Percentiles rank a stretch among this genome's conserved stretches.
Evolutionary conservation across 2,113 vertebrate species (phyloP).

Genomic region (Grammomys dolichurus): DNA sequence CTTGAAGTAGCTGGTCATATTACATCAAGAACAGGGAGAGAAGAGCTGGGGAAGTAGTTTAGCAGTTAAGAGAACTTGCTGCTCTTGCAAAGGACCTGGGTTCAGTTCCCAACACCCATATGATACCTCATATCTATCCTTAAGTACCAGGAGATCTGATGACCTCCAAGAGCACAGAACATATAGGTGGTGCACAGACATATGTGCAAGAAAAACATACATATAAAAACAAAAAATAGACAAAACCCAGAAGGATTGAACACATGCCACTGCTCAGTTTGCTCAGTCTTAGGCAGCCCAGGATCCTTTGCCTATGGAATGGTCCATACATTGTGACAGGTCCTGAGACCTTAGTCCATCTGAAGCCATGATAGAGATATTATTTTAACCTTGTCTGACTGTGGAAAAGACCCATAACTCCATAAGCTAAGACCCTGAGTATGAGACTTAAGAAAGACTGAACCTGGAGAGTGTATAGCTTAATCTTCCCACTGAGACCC

Average conservation of each 20-base stretch:
- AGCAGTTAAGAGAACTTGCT: not conserved
- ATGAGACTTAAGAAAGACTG: not conserved
- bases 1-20: conserved; percentile 1
- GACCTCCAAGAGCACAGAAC: not conserved
- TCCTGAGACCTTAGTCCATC: not conserved
- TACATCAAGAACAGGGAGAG: not conserved
- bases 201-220: not conserved
- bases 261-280: not conserved
- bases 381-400: not conserved
- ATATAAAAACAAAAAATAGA: not conserved
- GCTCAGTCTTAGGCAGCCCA: not conserved
- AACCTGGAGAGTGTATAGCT: not conserved
- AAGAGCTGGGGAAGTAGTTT: not conserved
- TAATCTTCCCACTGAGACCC: not conserved
- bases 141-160: not conserved
- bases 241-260: not conserved
- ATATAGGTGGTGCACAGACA: not conserved
- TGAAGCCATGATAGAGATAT: not conserved
- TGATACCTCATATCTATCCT: not conserved
- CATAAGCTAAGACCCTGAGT: not conserved
- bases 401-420: not conserved
- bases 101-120: not conserved
- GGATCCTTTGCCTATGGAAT: not conserved
- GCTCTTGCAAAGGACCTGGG: not conserved
- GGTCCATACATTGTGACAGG: not conserved